Base-by-base conservation (phyloP, 2,113 vertebrate species). In the Zingel zingel region DNA sequence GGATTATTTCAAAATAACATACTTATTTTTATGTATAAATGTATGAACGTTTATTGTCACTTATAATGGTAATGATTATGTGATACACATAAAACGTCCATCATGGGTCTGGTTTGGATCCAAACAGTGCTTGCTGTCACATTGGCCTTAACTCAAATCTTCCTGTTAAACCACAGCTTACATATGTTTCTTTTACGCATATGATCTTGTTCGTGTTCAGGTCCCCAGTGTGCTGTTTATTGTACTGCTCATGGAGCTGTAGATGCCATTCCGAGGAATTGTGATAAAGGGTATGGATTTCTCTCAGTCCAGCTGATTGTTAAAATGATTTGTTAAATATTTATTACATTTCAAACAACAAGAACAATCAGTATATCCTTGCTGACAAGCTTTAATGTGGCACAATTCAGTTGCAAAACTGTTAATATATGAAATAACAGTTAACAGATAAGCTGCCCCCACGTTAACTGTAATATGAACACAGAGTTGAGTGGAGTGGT, bases 341-440 rank as follows among this genome's bases (percentile, higher is more conserved):
- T 74, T 62, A 83, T 90, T 75, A 73, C 27, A 69, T 13, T 39
- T 80, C 36, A 19, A 84, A 81, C 23, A 80, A 21, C 6, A 18
- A 66, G 4, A 59, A 15, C 14, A 54, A 65, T 10, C 16, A 84
- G 18, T 63, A 10, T 10, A 45, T 82, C 27, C 48, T 16, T 81
- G 61, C 8, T 57, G 58, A 71, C 69, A 73, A 77, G 68, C 67
- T 83, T 74, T 77, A 71, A 85, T 76, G 19, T 45, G 10, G 18
- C 74, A 66, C 56, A 65, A 19, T n/a, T 79, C 1, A 79, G 56
- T 56, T 79, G 27, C 18, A 77, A 85, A 89, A 85, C 27, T 78
- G n/a, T 36, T 10, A 65, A 30, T 36, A 54, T 27, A 21, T 65
- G 51, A 81, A 73, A 45, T 23, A 74, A 63, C 18, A 74, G 18